A percentile compares a stretch with the other conserved stretches of the same genome.
These are phyloP conservation scores for Pentalonia nigronervosa DNA, from an alignment of 1,140 invertebrate species.

Conservation along the genomic window DNA sequence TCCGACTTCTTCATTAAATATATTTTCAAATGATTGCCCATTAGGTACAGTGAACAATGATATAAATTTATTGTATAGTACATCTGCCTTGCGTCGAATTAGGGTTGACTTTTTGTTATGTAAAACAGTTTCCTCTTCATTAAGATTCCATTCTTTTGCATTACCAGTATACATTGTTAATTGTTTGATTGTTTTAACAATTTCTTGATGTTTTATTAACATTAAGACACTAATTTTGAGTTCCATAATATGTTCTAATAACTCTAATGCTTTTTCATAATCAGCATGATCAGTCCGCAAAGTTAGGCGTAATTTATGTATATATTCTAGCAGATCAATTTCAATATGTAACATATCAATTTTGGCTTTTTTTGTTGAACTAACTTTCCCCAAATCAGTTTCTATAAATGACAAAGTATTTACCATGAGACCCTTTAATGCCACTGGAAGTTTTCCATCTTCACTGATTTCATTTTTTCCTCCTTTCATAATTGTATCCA, in stretches of 20 bases:
- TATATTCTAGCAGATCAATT: slow-evolving; percentile 75
- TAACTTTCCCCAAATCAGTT: background rate
- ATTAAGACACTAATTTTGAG: slow-evolving; percentile 78
- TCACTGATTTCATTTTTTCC: background rate
- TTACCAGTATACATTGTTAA: slow-evolving; percentile 72
- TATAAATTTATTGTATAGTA: slow-evolving; percentile 72
- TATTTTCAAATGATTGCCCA: slow-evolving; percentile 69
- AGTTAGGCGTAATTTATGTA: slow-evolving; percentile 76
- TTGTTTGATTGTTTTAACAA: slow-evolving; percentile 79
- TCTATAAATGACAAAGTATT: background rate
- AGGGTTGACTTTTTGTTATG: slow-evolving; percentile 60
- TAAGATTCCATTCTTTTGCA: slow-evolving; percentile 74
- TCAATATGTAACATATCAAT: slow-evolving; percentile 66
- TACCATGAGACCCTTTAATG: background rate
- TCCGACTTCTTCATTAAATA: slow-evolving; percentile 68
- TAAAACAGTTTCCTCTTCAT: slow-evolving; percentile 67
- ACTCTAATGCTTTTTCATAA: slow-evolving; percentile 70
- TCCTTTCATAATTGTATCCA: background rate
- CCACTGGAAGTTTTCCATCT: background rate
- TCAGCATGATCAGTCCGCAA: slow-evolving; percentile 73
- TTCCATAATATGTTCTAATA: slow-evolving; percentile 71
- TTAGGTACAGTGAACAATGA: slow-evolving; percentile 66
- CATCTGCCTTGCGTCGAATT: slow-evolving; percentile 73
- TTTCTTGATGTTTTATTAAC: slow-evolving; percentile 84
- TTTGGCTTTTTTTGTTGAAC: slow-evolving; percentile 33